Conservation (phyloP, 2,113 vertebrate species). For the Hystrix cristata region DNA sequence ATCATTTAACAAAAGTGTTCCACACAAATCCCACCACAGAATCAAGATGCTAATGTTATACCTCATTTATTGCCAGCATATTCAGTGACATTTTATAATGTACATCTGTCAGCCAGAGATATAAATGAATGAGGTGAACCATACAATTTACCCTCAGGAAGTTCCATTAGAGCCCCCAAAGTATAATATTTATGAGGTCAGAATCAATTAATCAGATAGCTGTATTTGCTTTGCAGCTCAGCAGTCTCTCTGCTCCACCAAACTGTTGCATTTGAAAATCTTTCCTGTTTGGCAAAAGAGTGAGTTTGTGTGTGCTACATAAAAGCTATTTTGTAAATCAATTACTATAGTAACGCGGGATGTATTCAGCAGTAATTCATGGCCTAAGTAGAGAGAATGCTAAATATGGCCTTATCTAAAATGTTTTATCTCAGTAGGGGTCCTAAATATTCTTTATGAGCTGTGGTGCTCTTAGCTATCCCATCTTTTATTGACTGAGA, state of each 20-base stretch:
- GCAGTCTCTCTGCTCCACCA: slow-evolving; percentile 83
- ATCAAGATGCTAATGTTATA: slow-evolving; percentile 92
- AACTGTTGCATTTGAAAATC: slow-evolving; percentile 86
- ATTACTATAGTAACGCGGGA: slow-evolving; percentile 72
- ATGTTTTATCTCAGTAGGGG: slow-evolving; percentile 66
- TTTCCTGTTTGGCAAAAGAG: slow-evolving; percentile 79
- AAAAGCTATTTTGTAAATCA: slow-evolving; percentile 85
- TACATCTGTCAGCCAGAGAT: slow-evolving; percentile 94
- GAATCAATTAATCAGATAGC: slow-evolving; percentile 95
- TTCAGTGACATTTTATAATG: slow-evolving; percentile 94
- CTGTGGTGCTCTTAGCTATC: not conserved
- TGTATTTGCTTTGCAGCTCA: slow-evolving; percentile 90
- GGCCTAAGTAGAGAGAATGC: slow-evolving; percentile 76
- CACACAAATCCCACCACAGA: slow-evolving; percentile 87
- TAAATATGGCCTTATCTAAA: slow-evolving; percentile 79
- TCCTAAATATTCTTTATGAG: slow-evolving; percentile 43
- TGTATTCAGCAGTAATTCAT: slow-evolving; percentile 70
- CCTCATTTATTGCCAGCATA: slow-evolving; percentile 93
- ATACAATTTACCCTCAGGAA: slow-evolving; percentile 92
- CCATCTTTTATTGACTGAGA: not conserved
- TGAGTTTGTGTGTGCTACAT: slow-evolving; percentile 78
- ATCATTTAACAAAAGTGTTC: slow-evolving; percentile 91
- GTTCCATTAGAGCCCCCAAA: slow-evolving; percentile 92
- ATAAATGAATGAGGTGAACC: slow-evolving; percentile 93
- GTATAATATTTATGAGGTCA: slow-evolving; percentile 94